Percentiles rank a stretch among this genome's conserved stretches.
These are phyloP conservation scores for Cryptus viduatorius DNA, from an alignment of 2,888 invertebrate species.

Conservation along the genomic window DNA sequence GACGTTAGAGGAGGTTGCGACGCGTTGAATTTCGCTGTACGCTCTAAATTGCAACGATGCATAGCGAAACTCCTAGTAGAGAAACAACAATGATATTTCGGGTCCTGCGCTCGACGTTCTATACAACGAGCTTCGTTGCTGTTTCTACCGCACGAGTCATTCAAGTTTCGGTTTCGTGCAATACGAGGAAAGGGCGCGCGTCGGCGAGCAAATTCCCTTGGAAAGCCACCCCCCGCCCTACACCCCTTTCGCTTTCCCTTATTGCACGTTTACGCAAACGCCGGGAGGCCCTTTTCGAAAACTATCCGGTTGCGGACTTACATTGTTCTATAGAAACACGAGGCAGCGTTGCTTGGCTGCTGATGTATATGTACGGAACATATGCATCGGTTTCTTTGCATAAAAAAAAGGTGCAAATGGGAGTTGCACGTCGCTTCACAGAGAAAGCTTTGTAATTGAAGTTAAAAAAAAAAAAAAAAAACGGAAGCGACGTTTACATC, in stretches of 20 bases:
- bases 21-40: constrained; percentile 18
- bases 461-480: no score
- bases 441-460: no score
- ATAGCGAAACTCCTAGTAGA: background rate
- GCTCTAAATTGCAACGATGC: constrained; percentile 22
- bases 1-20: constrained; percentile 6
- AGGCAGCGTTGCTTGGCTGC: background rate
- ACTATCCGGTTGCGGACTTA: background rate
- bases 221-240: background rate
- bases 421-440: no score
- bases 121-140: constrained; percentile 12
- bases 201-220: background rate
- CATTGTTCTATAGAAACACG: constrained; percentile 4
- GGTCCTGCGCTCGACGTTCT: background rate
- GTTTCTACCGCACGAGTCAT: constrained; percentile 25
- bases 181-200: constrained; percentile 9
- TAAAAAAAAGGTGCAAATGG: no score
- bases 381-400: no score
- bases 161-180: constrained; percentile 19
- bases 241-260: background rate
- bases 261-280: background rate
- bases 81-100: constrained; percentile 13
- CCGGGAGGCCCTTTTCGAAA: background rate
- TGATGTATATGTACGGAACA: no score
- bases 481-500: no score